Base-by-base conservation (phyloP, 2,888 invertebrate genomes). In the Ceramica pisi region DNA sequence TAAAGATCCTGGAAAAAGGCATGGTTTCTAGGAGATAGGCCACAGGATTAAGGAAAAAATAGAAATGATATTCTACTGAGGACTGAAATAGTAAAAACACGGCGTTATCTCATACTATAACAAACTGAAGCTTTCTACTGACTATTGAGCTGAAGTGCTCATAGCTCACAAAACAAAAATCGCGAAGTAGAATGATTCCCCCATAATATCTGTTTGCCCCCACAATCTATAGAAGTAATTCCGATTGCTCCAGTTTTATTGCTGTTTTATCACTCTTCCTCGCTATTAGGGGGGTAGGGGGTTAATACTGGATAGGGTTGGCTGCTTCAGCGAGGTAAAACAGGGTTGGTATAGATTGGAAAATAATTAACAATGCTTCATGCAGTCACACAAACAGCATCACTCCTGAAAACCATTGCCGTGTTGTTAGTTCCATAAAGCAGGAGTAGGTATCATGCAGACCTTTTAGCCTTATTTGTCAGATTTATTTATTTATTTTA, bases 221-320 rank as follows among this genome's bases (percentile, higher is more conserved):
- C 72, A 76, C 82, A 85, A 87, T 83, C 80, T 80, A 80, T 81
- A 65, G 78, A 41, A 75, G 80, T 82, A 86, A 86, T 80, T 72
- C 78, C 80, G 75, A 86, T 86, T 79, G 76, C 77, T 67, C 70
- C 70, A 48, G 61, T 87, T 89, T 90, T 88, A 91, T 79, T 87
- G 88, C 87, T 87, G 85, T 91, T 92, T 91, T 91, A 92, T 90
- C 85, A 86, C 86, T 87, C 66, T 88, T 83, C 71, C 50, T 73
- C 55, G 82, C 88, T 88, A 88, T 90, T 90, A 89, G 83, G 84
- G 70, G 82, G 85, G 75, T 75, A 80, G 77, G 79, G 79, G 84
- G 83, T 78, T 79, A 69, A 70, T 72, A 14, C 23, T 48, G 31
- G 4, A 2, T 61, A 80, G 80, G 80, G 80, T 53, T 80, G 71